Conservation (phyloP, 2,888 invertebrate species). For the Tricholauxania praeusta region DNA sequence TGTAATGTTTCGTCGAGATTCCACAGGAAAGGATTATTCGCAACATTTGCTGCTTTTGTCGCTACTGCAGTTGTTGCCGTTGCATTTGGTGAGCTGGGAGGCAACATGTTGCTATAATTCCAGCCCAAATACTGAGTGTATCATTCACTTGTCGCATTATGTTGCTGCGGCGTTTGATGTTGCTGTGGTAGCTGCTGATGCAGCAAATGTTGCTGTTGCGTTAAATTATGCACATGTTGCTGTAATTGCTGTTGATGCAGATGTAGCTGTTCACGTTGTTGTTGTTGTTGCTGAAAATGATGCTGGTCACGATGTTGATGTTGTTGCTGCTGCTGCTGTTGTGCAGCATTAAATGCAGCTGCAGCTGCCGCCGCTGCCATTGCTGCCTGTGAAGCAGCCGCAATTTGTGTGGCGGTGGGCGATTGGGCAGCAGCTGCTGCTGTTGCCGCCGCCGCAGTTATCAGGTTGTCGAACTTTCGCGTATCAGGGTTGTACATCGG, state of each 20-base stretch:
- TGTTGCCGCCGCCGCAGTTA: conserved; percentile 72
- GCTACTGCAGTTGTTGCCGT: conserved; percentile 40
- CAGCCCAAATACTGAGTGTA: conserved; percentile 66
- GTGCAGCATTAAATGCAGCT: conserved; percentile 62
- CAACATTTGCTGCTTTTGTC: conserved; percentile 28
- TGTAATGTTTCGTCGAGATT: conserved; percentile 56
- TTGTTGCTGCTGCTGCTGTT: conserved; percentile 55
- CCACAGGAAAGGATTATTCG: conserved; percentile 56
- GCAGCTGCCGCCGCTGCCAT: conserved; percentile 68
- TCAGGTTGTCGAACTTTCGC: conserved; percentile 84
- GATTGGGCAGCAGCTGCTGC: conserved; percentile 70
- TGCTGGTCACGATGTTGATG: conserved; percentile 59
- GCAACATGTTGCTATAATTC: conserved; percentile 63
- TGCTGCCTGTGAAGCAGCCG: conserved; percentile 69
- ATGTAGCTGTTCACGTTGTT: conserved; percentile 54
- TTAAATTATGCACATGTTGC: conserved; percentile 53
- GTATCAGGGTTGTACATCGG: conserved; percentile 88
- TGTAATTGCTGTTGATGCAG: conserved; percentile 55
- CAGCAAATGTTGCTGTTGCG: conserved; percentile 52
- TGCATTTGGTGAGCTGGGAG: conserved; percentile 40
- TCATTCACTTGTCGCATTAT: conserved; percentile 66
- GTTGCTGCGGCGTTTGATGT: conserved; percentile 55
- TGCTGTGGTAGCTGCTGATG: conserved; percentile 50
- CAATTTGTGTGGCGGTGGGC: conserved; percentile 71
- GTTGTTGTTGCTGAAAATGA: conserved; percentile 54